Conservation (phyloP, 2,797 vertebrate species). For the Zenarchopterus dispar region DNA sequence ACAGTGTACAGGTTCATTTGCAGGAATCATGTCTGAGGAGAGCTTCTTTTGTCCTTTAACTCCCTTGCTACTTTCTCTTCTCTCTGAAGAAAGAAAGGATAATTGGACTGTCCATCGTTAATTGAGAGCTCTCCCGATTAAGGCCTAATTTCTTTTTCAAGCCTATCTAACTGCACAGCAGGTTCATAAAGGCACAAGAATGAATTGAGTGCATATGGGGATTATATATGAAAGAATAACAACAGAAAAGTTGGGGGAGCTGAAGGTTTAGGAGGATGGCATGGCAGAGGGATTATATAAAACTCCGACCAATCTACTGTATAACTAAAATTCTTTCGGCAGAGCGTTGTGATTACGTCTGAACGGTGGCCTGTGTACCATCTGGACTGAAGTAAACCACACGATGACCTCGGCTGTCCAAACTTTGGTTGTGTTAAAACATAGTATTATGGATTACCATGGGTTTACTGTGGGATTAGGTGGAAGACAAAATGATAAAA, state of each 20-base stretch:
- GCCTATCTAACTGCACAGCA: constrained; percentile 37
- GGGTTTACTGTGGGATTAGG: constrained; percentile 45
- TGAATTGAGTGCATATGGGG: constrained; percentile 62
- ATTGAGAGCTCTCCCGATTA: constrained; percentile 60
- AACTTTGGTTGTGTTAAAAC: constrained; percentile 41
- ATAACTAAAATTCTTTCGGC: constrained; percentile 46
- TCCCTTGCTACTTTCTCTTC: constrained; percentile 34
- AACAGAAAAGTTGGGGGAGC: constrained; percentile 48
- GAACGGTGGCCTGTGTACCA: constrained; percentile 16
- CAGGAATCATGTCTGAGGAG: constrained; percentile 39
- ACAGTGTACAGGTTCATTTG: constrained; percentile 36
- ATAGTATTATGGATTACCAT: constrained; percentile 61
- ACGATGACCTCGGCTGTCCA: constrained; percentile 41
- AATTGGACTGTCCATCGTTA: constrained; percentile 70
- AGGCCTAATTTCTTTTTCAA: constrained; percentile 55
- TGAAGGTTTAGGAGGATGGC: constrained; percentile 24
- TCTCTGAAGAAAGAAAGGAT: constrained; percentile 65
- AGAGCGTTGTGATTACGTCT: constrained; percentile 34
- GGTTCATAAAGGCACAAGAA: constrained; percentile 56
- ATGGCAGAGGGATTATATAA: constrained; percentile 54
- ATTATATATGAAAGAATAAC: constrained; percentile 73
- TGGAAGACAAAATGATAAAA: constrained; percentile 30
- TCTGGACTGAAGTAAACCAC: constrained; percentile 38
- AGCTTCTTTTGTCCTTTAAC: constrained; percentile 40
- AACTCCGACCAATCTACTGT: constrained; percentile 28